Evolutionary conservation across 1,140 invertebrate genomes (phyloP).

Genomic region (Brachionus sp.): DNA sequence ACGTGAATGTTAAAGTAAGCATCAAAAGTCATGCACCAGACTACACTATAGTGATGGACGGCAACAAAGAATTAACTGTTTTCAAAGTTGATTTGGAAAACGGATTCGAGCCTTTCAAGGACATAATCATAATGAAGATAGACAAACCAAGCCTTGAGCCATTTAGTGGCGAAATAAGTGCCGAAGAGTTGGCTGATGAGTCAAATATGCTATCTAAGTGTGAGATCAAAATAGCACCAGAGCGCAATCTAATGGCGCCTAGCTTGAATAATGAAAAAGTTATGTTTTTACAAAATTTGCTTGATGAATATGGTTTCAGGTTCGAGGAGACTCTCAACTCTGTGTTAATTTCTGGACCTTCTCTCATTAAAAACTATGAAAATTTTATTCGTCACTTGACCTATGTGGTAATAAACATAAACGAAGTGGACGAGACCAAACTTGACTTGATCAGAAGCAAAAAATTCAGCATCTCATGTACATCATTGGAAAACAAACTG

Average conservation of each 20-base stretch:
- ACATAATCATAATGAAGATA: slow-evolving; percentile 15
- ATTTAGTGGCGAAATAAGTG: neutral
- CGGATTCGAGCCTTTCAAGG: slow-evolving; percentile 35
- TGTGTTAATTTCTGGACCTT: neutral
- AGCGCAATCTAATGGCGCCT: slow-evolving; percentile 37
- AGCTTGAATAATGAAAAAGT: slow-evolving; percentile 44
- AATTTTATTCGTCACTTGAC: slow-evolving; percentile 43
- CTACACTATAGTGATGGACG: neutral
- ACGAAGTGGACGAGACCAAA: neutral
- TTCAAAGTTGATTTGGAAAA: slow-evolving; percentile 24
- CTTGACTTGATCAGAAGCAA: slow-evolving; percentile 13
- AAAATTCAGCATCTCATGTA: slow-evolving; percentile 26
- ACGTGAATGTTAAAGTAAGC: neutral
- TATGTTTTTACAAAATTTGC: slow-evolving; percentile 43
- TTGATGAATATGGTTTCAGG: slow-evolving; percentile 19
- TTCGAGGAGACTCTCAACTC: slow-evolving; percentile 37
- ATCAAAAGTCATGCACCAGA: neutral
- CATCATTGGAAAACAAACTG: neutral
- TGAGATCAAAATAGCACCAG: slow-evolving; percentile 7
- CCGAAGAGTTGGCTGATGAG: neutral
- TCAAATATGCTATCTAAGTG: neutral
- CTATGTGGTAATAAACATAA: slow-evolving; percentile 32
- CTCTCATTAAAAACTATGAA: slow-evolving; percentile 15
- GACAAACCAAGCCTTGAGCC: neutral
- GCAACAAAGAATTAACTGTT: neutral